Evolutionary conservation across 2,888 invertebrate genomes (phyloP).

Genomic region (Xestia ashworthii): DNA sequence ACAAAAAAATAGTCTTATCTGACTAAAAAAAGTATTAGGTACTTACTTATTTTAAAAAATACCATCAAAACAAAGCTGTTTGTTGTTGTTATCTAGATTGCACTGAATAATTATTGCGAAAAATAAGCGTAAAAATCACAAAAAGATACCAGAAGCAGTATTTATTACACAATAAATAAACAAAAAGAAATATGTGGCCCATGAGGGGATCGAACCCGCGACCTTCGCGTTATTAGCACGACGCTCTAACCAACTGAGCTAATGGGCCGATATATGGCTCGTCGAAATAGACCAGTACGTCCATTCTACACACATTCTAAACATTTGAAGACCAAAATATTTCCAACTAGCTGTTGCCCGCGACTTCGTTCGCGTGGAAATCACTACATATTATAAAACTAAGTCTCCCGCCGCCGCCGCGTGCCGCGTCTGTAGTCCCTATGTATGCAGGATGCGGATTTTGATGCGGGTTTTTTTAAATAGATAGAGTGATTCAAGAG

Average conservation of each 20-base stretch:
- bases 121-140: background rate
- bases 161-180: background rate
- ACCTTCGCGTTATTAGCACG: conserved; percentile 68
- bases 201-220: conserved; percentile 69
- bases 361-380: no score
- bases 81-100: background rate
- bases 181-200: conserved; percentile 54
- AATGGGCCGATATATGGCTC: conserved; percentile 26
- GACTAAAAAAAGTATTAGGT: background rate
- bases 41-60: background rate
- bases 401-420: no score
- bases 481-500: no score
- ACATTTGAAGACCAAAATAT: background rate
- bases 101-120: background rate
- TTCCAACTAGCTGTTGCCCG: background rate
- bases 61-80: background rate
- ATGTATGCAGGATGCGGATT: no score
- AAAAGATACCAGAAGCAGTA: background rate
- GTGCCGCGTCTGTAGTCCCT: no score
- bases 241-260: conserved; percentile 68
- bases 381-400: no score
- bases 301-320: background rate
- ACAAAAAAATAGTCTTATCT: background rate
- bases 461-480: no score
- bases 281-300: conserved; percentile 24